Base-by-base conservation (phyloP, 2,113 vertebrate species). In the Rhipidura dahli region DNA sequence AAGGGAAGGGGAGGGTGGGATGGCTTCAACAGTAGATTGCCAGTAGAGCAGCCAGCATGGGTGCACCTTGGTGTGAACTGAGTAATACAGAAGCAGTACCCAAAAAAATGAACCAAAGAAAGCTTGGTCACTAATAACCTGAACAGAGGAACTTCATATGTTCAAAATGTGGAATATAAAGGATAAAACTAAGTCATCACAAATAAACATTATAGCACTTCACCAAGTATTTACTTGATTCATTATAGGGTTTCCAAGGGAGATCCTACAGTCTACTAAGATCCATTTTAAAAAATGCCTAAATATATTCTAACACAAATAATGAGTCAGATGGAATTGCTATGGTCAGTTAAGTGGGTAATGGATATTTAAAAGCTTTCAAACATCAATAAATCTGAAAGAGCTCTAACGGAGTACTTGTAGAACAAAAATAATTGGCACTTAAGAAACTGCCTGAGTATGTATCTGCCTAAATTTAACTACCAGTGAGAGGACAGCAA, bases 361-460 rank as follows among this genome's bases (percentile, higher is more conserved):
- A 90, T 96, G 86, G 93, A 45, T 95, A 93, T 95, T 94, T 97
- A 89, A 94, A 96, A 92, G 88, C 76, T 94, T 92, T 87, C 64
- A 93, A 96, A 89, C 83, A 50, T 86, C 88, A 94, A 65, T 96
- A 95, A 96, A 94, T 95, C 68, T 96, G 79, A 89, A 94, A 56
- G 68, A 75, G 53, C 26, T 96, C 85, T 77, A 60, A 90, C 47
- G 30, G 51, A 75, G 64, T 92, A 85, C 85, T 93, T 95, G 79
- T 83, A 83, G 83, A 90, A 77, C 54, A 80, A 92, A 95, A 97
- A 95, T 94, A 90, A 94, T 90, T 76, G 8, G 31, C 83, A 65
- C 79, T 90, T 93, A 78, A 88, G 85, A 68, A 92, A 78, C 28
- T 84, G 44, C 88, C 69, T 50, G 37, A 71, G 60, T 81, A 59